Evolutionary conservation across 1,140 invertebrate genomes (phyloP), one percentile per base, ranked within the genome.

Genomic region (Rhopalosiphum padi): DNA sequence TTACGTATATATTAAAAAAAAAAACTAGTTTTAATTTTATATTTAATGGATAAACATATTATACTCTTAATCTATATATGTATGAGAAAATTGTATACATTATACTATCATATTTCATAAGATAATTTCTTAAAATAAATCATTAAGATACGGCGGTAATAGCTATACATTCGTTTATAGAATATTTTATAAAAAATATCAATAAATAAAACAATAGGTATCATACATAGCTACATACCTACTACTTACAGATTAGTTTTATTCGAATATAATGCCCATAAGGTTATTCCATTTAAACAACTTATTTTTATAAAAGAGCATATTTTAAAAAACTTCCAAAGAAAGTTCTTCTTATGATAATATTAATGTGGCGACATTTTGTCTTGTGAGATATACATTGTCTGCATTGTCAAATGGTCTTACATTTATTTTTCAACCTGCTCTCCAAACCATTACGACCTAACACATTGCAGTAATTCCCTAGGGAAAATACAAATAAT

Each of bases 401-500:
- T 85, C 83, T 41, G 25, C 23, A 41, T 85, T 85, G 37, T 85
- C 37, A 85, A 41, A 41, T 85, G 22, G 41, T 85, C 83, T 85
- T 85, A 43, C 83, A 85, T 85, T 83, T 85, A 85, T 85, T 85
- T 82, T 41, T 85, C 83, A 85, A 85, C 83, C 83, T 85, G 23
- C 37, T 41, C 37, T 85, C 35, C 4, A 85, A 85, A 85, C 37
- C 37, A 41, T 85, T 41, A 85, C 9, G 23, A 43, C 83, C 23
- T 15, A 41, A 85, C 83, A 85, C 37, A 85, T 85, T 41, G 83
- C 37, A 85, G 83, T 43, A 85, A 85, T 85, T 85, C 83, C 83
- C 35, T 23, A 15, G 41, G 3, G 37, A 43, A 85, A 85, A 85
- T 43, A 85, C 83, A 85, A 85, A 85, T 85, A 41, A 85, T 85